Conservation (phyloP, 2,797 vertebrate genomes). For the Darevskia mixta region DNA sequence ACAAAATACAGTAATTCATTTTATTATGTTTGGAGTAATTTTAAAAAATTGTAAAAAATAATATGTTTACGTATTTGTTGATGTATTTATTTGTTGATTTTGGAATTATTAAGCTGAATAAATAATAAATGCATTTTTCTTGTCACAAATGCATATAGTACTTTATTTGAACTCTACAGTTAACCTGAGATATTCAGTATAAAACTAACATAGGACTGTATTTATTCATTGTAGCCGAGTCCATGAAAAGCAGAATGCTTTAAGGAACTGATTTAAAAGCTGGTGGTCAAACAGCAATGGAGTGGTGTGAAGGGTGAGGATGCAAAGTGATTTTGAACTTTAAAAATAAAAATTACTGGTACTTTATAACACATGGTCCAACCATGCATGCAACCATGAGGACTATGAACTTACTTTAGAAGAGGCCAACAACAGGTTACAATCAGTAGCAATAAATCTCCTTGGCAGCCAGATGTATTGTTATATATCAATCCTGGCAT, state of each 20-base stretch:
- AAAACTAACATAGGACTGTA: background rate
- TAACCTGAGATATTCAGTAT: background rate
- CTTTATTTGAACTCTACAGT: background rate
- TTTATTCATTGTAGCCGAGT: background rate
- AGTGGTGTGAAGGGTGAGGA: background rate
- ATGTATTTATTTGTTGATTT: no score
- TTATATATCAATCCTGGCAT: background rate
- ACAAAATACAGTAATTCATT: no score
- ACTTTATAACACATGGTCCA: no score
- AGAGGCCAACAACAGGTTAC: background rate
- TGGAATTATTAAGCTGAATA: no score
- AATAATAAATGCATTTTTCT: background rate
- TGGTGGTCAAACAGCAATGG: background rate
- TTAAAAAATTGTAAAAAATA: no score
- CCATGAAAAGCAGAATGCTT: background rate
- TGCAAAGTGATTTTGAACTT: background rate
- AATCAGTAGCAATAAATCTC: background rate
- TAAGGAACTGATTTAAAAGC: background rate
- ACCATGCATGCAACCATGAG: background rate
- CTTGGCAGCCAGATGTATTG: conserved; percentile 13
- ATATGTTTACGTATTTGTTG: no score
- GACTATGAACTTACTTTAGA: background rate
- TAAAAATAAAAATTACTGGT: no score
- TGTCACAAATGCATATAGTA: background rate
- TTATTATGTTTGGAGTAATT: no score